phyloP scores from a whole-genome alignment of 2,888 invertebrate species.

The Cryptosula pallasiana region DNA sequence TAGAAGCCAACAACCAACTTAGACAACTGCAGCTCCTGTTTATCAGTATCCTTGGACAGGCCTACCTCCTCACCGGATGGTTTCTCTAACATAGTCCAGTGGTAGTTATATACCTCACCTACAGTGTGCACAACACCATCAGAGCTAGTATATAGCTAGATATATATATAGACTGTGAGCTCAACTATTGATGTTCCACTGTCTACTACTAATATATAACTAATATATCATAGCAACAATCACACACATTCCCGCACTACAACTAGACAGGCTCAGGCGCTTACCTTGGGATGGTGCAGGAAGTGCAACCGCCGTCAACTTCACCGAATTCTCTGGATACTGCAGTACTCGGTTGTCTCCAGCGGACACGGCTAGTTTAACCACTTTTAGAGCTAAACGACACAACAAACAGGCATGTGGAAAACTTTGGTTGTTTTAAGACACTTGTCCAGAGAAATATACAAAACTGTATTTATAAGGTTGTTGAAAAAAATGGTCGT shows the following conservation, averaged over 20 bases:
- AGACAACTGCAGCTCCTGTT: background rate
- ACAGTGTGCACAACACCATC: background rate
- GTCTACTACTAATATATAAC: no score
- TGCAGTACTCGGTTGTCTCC: slow-evolving; percentile 56
- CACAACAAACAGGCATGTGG: no score
- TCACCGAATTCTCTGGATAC: slow-evolving; percentile 78
- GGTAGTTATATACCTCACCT: slow-evolving; percentile 11
- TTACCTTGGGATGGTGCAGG: slow-evolving; percentile 67
- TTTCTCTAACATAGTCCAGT: background rate
- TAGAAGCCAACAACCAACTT: slow-evolving; percentile 67
- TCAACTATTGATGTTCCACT: no score
- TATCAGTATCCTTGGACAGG: background rate
- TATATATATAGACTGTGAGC: no score
- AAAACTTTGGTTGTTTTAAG: no score
- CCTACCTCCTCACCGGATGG: background rate
- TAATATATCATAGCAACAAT: no score
- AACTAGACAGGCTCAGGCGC: no score
- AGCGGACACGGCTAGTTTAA: slow-evolving; percentile 49
- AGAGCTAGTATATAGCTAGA: no score
- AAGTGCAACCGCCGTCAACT: slow-evolving; percentile 73
- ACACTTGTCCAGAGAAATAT: no score
- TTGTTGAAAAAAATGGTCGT: no score
- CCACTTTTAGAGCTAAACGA: background rate
- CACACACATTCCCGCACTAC: no score
- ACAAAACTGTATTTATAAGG: no score